Evolutionary conservation across 2,888 invertebrate species (phyloP), one percentile per base, ranked within the genome.

Genomic region (Oeneis ivallda): DNA sequence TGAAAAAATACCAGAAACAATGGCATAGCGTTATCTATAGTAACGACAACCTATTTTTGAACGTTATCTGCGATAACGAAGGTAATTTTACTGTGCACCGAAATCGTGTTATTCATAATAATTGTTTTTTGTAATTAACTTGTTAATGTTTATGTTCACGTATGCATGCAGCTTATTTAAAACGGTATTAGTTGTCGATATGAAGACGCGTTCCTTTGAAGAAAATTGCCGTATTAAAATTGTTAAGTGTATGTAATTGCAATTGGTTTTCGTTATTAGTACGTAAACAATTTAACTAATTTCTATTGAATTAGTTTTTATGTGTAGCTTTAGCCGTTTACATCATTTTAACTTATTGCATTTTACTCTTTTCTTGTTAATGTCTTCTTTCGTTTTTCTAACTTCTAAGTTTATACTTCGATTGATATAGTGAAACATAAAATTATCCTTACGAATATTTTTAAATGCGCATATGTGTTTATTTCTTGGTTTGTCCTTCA

Each of bases 81-180:
- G n/a, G n/a, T 76, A 76, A 78, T 79, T 76, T 76, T 73, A 71
- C 71, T 72, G 75, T 75, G 78, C 79, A 71, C 63, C 59, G 67
- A 79, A 82, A 82, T 80, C 71, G 78, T 77, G 76, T 71, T 66
- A 70, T 67, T 62, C 68, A 72, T 81, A 26, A 56, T 71, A 83
- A 84, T 85, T 83, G 82, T 82, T 79, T 81, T 84, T 84, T 74
- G 65, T 79, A 85, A 85, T 84, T 82, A 79, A 84, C 84, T 83
- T 78, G 84, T 85, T 84, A 80, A 80, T 76, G 75, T 75, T 77
- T 75, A 76, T 72, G 71, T 75, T 72, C 74, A 76, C 65, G 37
- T 37, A 8, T 9, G 9, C 9, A 37, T 37, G 64, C 71, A 65
- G 13, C 37, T 9, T 37, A 37, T 60, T 60, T 60, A 15, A 32